phyloP scores from a whole-genome alignment of 2,888 invertebrate genomes.

The Embidobia sp. region DNA sequence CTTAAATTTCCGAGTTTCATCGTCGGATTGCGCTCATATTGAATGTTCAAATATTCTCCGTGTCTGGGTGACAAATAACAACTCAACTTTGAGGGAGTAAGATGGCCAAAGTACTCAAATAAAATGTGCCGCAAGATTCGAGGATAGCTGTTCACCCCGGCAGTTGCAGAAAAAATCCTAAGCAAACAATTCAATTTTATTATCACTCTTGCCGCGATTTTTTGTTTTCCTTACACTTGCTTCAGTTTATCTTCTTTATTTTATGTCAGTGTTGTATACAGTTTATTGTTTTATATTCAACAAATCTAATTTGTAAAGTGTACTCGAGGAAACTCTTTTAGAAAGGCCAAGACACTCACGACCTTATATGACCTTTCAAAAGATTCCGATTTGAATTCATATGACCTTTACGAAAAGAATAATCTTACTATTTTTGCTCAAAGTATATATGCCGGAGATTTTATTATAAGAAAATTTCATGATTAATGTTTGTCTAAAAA shows the following conservation, averaged over 20 bases:
- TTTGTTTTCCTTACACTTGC: too few species aligned
- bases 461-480: too few species aligned
- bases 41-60: constrained; percentile 36
- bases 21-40: constrained; percentile 27
- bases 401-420: constrained; percentile 2
- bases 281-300: too few species aligned
- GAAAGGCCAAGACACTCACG: neutral
- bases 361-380: constrained; percentile 7
- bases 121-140: constrained; percentile 1
- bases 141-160: neutral
- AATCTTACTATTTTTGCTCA: neutral
- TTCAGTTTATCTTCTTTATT: too few species aligned
- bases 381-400: neutral
- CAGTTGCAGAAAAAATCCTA: too few species aligned
- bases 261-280: too few species aligned
- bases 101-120: neutral
- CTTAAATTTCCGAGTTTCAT: constrained; percentile 37
- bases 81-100: constrained; percentile 16
- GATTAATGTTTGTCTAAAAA: too few species aligned
- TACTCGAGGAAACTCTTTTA: neutral
- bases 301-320: neutral
- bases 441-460: too few species aligned
- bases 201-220: too few species aligned
- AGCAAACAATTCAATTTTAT: too few species aligned
- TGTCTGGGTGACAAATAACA: constrained; percentile 27